Evolutionary conservation across 2,797 vertebrate genomes (phyloP), one percentile per base, ranked within the genome.

Genomic region (Heteromormyrus szaboi): DNA sequence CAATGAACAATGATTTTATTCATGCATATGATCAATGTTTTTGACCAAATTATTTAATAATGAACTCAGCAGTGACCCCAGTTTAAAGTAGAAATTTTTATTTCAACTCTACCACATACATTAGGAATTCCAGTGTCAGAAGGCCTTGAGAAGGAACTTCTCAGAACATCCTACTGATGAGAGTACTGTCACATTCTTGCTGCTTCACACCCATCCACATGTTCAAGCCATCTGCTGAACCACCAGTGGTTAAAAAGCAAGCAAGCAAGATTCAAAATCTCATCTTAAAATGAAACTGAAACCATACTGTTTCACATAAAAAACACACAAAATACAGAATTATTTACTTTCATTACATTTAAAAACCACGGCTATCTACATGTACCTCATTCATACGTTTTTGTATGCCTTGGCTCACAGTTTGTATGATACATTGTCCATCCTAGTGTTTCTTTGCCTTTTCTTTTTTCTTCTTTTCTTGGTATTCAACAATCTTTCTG

Each of bases 381-480:
- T 72, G 14, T 46, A 33, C 29, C 46, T 17, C 48, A 17, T 12
- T 51, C 50, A 33, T 4, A 6, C 68, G n/a, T 25, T n/a, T 51
- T 33, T 56, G 53, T 33, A 2, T 46, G 53, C 54, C 54, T 48
- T 44, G 41, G 44, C 50, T 46, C 54, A 46, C 76, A 68, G 56
- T 72, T 89, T 22, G 90, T 56, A 91, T 50, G 44, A 87, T 79
- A 0, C 88, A 62, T 0, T 87, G 88, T 48, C 87, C 89, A 4
- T 62, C 46, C 90, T 90, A 92, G 1, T 90, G 88, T 33, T 86
- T 91, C 90, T 88, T 92, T 22, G n/a, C 14, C 50, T 88, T 91
- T 62, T 93, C 91, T 22, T 85, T 91, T 87, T 48, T 93, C 79
- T 87, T 93, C 86, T 85, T 91, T 54, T 93, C 91, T 2, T 91